These are phyloP conservation scores for Perodicticus potto DNA, from an alignment of 2,797 vertebrate genomes.

Conservation along the genomic window DNA sequence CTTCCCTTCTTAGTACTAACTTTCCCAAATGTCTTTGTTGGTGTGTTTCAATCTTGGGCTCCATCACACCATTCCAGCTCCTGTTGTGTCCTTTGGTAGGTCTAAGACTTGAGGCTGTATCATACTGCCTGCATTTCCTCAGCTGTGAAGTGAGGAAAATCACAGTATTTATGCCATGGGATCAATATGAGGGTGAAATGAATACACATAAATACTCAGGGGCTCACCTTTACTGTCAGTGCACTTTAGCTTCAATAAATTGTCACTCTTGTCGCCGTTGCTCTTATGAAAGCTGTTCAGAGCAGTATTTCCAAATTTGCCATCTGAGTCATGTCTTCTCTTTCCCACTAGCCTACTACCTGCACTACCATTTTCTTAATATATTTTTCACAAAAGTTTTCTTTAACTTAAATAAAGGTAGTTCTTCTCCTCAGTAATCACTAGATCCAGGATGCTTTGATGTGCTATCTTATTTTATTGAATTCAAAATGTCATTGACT, in stretches of 20 bases:
- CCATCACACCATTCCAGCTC: background rate
- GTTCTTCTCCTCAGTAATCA: background rate
- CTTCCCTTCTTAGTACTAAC: background rate
- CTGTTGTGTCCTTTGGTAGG: background rate
- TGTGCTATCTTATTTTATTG: background rate
- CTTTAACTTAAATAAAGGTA: background rate
- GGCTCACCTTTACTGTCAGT: background rate
- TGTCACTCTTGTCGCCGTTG: background rate
- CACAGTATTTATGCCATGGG: background rate
- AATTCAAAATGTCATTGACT: background rate
- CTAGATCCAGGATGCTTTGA: background rate
- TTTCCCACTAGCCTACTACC: background rate
- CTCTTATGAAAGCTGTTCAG: background rate
- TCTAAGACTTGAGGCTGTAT: background rate
- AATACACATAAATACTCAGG: background rate
- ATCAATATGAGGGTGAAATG: background rate
- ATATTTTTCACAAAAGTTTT: background rate
- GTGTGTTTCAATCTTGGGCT: fast-evolving
- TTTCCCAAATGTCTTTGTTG: background rate
- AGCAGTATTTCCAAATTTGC: background rate
- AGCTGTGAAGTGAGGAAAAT: background rate
- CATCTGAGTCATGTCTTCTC: background rate
- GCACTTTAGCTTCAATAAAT: background rate
- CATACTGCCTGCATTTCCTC: background rate
- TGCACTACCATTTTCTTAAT: background rate